Base-by-base conservation (phyloP, 2,888 invertebrate species). In the Xiphydria camelus region DNA sequence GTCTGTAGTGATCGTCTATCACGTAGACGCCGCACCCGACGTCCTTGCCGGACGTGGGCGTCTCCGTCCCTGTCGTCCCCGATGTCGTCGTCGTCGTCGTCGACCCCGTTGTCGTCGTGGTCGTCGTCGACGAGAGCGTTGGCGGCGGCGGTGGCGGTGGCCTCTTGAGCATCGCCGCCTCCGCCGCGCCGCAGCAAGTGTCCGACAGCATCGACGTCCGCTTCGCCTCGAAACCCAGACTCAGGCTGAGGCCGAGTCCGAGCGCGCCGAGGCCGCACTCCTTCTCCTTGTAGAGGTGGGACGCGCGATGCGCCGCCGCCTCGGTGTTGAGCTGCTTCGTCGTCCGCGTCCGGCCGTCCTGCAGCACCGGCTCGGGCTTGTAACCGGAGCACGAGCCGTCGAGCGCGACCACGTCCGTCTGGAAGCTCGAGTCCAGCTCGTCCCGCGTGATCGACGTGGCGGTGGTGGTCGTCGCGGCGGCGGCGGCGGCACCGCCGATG, bases 241-340 rank as follows among this genome's bases (percentile, higher is more conserved):
- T 66, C 55, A 65, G 58, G 48, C 64, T 64, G 41, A 67, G 62
- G 43, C 66, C 63, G 45, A 68, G 62, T 22, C 70, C 62, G 44
- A 62, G 47, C 25, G 63, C 59, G 48, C 75, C 68, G 61, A 72
- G 73, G 55, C 76, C 77, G 61, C 75, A 76, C 54, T 81, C 81
- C 64, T 80, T 79, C 59, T 81, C 81, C 66, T 81, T 80, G 66
- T 78, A 76, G 57, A 79, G 74, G 63, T 80, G 79, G 19, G 83
- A 82, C 53, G 83, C 81, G 45, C 83, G 79, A 65, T 82, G 82
- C 31, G 82, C 78, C 44, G 83, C 83, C 45, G 85, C 82, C 73
- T 91, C 91, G 21, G 89, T 91, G 78, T 91, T 91, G 52, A 91
- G 82, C 75, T 91, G 91, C 77, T 91, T 91, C 65, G 89, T 87